phyloP scores from a whole-genome alignment of 1,140 invertebrate species.

The Pseudomyrmex concolor region DNA sequence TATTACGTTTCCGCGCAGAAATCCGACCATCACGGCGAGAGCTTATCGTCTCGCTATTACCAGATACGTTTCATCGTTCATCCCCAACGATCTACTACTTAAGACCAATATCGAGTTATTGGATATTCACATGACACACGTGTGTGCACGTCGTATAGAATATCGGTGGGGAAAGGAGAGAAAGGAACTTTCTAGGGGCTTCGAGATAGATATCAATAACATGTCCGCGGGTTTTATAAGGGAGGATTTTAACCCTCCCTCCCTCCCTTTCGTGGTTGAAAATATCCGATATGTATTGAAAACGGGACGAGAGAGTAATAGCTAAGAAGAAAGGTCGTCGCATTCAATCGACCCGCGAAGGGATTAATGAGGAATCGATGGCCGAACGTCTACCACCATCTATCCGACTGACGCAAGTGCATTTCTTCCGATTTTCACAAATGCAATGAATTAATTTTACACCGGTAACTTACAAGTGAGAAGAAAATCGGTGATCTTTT shows the following conservation, averaged over 20 bases:
- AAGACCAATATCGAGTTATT: constrained; percentile 55
- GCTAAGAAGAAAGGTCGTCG: constrained; percentile 45
- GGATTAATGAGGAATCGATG: constrained; percentile 51
- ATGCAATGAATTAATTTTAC: constrained; percentile 1
- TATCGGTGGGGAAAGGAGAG: background rate
- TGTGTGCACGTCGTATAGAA: constrained; percentile 2
- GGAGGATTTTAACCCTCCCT: constrained; percentile 15
- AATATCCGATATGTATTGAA: constrained; percentile 43
- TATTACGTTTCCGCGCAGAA: constrained; percentile 70
- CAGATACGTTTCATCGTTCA: constrained; percentile 39
- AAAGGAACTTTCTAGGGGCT: background rate
- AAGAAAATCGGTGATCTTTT: background rate
- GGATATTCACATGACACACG: constrained; percentile 44
- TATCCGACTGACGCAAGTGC: constrained; percentile 15
- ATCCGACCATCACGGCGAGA: constrained; percentile 44
- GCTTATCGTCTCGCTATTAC: constrained; percentile 56
- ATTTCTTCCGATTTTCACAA: background rate
- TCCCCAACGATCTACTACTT: constrained; percentile 44
- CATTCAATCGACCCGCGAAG: constrained; percentile 1
- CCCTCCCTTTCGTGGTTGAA: background rate
- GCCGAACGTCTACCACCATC: constrained; percentile 16
- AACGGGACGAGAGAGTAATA: constrained; percentile 37
- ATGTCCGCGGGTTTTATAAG: constrained; percentile 38
- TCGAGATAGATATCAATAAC: constrained; percentile 34
- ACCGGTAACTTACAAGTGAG: background rate